A percentile compares a stretch with the other conserved stretches of the same genome.
Evolutionary conservation across 2,113 vertebrate genomes (phyloP).

Genomic region (Meles meles): DNA sequence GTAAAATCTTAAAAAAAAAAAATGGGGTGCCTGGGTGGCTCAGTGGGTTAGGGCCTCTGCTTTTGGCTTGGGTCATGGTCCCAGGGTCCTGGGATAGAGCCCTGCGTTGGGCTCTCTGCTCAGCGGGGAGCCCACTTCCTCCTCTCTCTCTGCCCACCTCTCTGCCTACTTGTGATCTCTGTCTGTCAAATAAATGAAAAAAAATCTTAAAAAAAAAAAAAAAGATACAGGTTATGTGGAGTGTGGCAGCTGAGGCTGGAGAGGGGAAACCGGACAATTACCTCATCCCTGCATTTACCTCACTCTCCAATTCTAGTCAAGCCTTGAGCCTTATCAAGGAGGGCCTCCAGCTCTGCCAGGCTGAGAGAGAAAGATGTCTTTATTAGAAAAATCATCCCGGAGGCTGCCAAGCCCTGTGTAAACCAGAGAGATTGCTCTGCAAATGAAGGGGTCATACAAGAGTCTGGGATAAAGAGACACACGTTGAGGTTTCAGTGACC

Average conservation of each 20-base stretch:
- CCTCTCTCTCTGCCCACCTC: too few relatives aligned
- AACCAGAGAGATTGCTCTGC: not conserved
- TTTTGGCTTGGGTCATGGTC: too few relatives aligned
- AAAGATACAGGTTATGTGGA: not conserved
- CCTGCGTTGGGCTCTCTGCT: too few relatives aligned
- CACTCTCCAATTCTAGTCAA: not conserved
- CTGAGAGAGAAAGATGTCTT: not conserved
- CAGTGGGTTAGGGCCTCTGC: too few relatives aligned
- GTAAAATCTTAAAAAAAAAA: too few relatives aligned
- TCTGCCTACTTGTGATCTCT: too few relatives aligned
- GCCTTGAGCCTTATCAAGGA: not conserved
- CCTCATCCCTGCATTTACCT: rapidly evolving
- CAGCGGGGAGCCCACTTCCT: too few relatives aligned
- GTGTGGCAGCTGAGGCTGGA: rapidly evolving
- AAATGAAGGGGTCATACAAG: constrained; percentile 6
- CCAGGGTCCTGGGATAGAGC: too few relatives aligned
- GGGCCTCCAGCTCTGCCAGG: not conserved
- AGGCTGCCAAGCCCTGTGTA: constrained; percentile 7
- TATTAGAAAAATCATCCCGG: constrained; percentile 2
- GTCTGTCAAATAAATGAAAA: too few relatives aligned
- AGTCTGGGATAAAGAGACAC: constrained; percentile 29
- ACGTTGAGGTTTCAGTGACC: constrained; percentile 22
- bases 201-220: too few relatives aligned
- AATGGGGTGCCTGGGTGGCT: too few relatives aligned
- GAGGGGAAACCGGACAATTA: not conserved